Base-by-base conservation (phyloP, 2,888 invertebrate species). In the Ectemnius cavifrons region DNA sequence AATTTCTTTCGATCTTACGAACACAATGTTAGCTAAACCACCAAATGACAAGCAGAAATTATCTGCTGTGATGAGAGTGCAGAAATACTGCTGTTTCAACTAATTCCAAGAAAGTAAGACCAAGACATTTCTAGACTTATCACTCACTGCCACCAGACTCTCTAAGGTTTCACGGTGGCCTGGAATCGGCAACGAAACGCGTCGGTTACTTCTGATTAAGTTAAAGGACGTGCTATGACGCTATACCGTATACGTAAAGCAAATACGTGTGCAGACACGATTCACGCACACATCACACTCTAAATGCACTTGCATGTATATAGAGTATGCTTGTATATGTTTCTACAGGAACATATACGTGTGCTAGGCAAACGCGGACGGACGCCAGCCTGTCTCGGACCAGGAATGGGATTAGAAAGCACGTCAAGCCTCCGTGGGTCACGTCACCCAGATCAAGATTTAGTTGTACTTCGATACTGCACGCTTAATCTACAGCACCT, bases 371-470 rank as follows among this genome's bases (percentile, higher is more conserved):
- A 37, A 11, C 37, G 37, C 67, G 77, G 73, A 71, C 77, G 78
- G 79, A 68, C 76, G 76, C 81, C 81, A 80, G 79, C 79, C 78
- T 77, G 82, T 80, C 83, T 83, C 80, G 60, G 67, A 70, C 63
- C 69, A 67, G 79, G 71, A 79, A 80, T 83, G 76, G 84, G 81
- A 85, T 85, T 85, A 85, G 85, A 85, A 85, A 84, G 84, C 85
- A 84, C 85, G 85, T 77, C 80, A 75, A 84, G 79, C 79, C 80
- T 79, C 76, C 80, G 75, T 84, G 77, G 81, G 79, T 81, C 83
- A 79, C 84, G 85, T 85, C 84, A 82, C 78, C 79, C 77, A 81
- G 84, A 85, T 84, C 84, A 80, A 84, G 85, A 85, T 85, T 85
- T 82, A 83, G 81, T 80, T 78, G 82, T 77, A 80, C 76, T 77